Conservation (phyloP, 2,888 invertebrate species). For the Anoplius nigerrimus region DNA sequence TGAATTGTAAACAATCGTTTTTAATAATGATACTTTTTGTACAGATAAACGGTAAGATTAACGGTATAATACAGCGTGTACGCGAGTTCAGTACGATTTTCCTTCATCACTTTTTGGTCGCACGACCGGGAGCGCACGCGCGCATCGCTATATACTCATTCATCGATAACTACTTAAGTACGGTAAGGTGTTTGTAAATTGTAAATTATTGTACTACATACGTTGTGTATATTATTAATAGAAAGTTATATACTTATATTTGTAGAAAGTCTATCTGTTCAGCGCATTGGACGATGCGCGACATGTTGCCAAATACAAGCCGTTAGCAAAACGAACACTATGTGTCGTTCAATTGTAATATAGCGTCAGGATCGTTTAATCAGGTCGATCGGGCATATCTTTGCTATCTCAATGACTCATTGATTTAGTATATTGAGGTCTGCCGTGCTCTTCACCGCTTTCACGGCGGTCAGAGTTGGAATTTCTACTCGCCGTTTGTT, state of each 20-base stretch:
- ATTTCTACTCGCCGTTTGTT: conserved; percentile 50
- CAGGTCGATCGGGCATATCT: too few relatives aligned
- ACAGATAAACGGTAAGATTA: conserved; percentile 9
- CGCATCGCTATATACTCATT: too few relatives aligned
- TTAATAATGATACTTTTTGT: conserved; percentile 23
- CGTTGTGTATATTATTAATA: conserved; percentile 44
- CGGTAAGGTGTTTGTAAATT: conserved; percentile 48
- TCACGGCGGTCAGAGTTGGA: conserved; percentile 12
- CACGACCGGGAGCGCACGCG: too few relatives aligned
- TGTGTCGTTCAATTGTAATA: too few relatives aligned
- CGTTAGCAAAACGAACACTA: conserved; percentile 31
- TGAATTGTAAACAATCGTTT: conserved; percentile 15
- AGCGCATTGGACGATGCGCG: conserved; percentile 19
- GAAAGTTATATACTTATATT: conserved; percentile 42
- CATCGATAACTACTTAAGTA: too few relatives aligned
- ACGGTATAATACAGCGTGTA: conserved; percentile 4
- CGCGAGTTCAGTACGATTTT: not conserved
- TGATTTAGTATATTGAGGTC: conserved; percentile 5
- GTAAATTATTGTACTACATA: conserved; percentile 49
- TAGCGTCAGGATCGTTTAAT: too few relatives aligned
- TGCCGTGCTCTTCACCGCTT: conserved; percentile 25
- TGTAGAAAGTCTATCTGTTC: conserved; percentile 38
- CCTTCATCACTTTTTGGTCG: conserved; percentile 8
- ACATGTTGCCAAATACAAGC: conserved; percentile 51
- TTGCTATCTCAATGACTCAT: not conserved